phyloP scores from a whole-genome alignment of 64 coral and sea anemone species.

The Astreopora myriophthalma region DNA sequence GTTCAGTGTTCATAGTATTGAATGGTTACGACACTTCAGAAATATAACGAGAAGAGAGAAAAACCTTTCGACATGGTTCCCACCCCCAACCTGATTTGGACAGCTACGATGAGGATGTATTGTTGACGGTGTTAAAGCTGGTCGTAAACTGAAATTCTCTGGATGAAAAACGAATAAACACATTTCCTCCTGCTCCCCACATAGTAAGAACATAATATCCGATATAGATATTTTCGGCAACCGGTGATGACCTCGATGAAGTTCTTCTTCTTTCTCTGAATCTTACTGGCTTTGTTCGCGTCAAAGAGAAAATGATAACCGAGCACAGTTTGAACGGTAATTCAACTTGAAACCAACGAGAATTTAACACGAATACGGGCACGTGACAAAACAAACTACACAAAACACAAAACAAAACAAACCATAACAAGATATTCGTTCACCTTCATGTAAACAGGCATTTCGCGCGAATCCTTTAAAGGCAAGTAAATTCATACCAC shows the following conservation, averaged over 20 bases:
- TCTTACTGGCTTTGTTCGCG: no score
- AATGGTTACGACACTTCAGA: no score
- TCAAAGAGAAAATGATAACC: not conserved
- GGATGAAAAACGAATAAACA: slow-evolving; percentile 6
- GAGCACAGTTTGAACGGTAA: not conserved
- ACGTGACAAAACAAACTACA: not conserved
- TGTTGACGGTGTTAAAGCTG: no score
- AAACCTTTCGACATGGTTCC: no score
- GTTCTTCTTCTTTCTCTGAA: no score
- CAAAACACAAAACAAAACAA: not conserved
- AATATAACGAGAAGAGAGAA: no score
- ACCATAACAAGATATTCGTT: not conserved
- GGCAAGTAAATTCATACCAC: not conserved
- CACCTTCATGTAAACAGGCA: not conserved
- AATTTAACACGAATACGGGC: not conserved
- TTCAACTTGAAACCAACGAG: not conserved
- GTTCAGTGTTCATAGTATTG: no score
- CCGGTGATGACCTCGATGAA: no score
- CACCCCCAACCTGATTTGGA: no score
- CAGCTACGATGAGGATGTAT: no score
- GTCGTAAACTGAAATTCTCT: no score
- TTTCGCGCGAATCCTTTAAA: not conserved
- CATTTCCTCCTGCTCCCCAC: not conserved
- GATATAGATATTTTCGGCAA: no score
- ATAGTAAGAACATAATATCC: not conserved